phyloP scores from a whole-genome alignment of 2,888 invertebrate genomes.

The Artemia sp. region DNA sequence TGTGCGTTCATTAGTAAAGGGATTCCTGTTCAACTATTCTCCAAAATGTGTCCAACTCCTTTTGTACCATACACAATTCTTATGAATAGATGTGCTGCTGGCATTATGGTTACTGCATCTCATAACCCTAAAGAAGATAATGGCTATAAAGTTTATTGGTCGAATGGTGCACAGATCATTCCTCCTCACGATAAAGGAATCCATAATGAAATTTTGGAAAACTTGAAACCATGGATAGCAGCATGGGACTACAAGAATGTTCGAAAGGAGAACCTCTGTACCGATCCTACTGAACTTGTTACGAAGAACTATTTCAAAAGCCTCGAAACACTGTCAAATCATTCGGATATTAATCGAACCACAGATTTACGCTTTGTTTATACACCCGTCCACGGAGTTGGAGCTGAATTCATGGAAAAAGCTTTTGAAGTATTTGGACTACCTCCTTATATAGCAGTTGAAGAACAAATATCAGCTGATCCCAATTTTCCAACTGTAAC shows the following conservation, averaged over 20 bases:
- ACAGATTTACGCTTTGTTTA: conserved; percentile 48
- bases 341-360: conserved; percentile 40
- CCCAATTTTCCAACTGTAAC: conserved; percentile 93
- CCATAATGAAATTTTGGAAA: conserved; percentile 51
- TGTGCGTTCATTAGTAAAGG: conserved; percentile 57
- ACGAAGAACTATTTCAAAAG: conserved; percentile 46
- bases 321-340: conserved; percentile 40
- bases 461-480: conserved; percentile 67
- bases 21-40: conserved; percentile 63
- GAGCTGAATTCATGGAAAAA: conserved; percentile 53
- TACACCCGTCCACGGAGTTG: conserved; percentile 97
- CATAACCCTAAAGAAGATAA: conserved; percentile 92
- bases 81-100: conserved; percentile 54
- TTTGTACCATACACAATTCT: conserved; percentile 73
- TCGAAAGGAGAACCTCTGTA: conserved; percentile 39
- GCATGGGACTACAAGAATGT: conserved; percentile 58
- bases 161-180: conserved; percentile 79
- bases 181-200: conserved; percentile 78
- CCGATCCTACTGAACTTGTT: conserved; percentile 53
- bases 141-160: conserved; percentile 94
- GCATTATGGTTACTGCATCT: conserved; percentile 86
- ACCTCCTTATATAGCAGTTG: conserved; percentile 46
- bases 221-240: conserved; percentile 52
- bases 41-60: conserved; percentile 70
- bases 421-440: conserved; percentile 59